Conservation (phyloP, 2,113 vertebrate genomes). For the Melanostigma gelatinosum region DNA sequence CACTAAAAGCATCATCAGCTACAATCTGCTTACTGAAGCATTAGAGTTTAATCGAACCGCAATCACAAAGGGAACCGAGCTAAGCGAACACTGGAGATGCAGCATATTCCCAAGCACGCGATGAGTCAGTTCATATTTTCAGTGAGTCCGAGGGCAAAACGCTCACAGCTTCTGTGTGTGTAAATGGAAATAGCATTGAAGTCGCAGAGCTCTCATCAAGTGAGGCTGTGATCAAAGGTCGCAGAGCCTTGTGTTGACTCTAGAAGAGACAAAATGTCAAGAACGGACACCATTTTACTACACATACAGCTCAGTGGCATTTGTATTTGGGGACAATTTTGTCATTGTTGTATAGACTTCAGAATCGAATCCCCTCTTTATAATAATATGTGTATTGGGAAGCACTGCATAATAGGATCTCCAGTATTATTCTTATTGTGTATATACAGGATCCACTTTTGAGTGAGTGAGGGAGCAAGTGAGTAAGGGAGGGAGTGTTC, state of each 20-base stretch:
- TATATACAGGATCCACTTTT: background rate
- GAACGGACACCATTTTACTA: slow-evolving; percentile 41
- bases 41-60: slow-evolving; percentile 18
- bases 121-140: slow-evolving; percentile 15
- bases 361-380: background rate
- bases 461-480: slow-evolving; percentile 2
- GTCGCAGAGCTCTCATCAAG: slow-evolving; percentile 28
- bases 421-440: background rate
- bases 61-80: slow-evolving; percentile 8
- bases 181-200: slow-evolving; percentile 39
- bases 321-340: slow-evolving; percentile 24
- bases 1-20: slow-evolving; percentile 9
- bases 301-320: slow-evolving; percentile 3
- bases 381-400: background rate
- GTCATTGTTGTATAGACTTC: background rate
- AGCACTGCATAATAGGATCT: background rate
- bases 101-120: background rate
- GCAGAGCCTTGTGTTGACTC: slow-evolving; percentile 20
- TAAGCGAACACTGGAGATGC: background rate
- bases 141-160: slow-evolving; percentile 30
- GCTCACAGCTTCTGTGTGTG: slow-evolving; percentile 8
- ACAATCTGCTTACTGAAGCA: slow-evolving; percentile 25
- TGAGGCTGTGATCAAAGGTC: slow-evolving; percentile 35
- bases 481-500: background rate
- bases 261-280: slow-evolving; percentile 51